phyloP scores from a whole-genome alignment of 92 coral and sea anemone genomes.

The Paragorgia papillata region DNA sequence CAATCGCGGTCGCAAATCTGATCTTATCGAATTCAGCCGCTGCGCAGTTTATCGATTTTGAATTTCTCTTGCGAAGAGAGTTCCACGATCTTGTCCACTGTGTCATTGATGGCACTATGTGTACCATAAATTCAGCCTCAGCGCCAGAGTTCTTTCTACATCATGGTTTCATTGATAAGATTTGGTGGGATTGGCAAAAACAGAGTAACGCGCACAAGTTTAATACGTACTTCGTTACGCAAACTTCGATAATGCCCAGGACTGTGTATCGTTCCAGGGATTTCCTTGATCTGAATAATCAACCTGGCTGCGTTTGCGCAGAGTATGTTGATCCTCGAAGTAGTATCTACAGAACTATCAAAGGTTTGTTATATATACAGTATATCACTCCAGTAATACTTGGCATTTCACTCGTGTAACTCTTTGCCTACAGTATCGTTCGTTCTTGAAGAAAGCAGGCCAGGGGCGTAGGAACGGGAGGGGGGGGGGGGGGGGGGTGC shows the following conservation, averaged over 20 bases:
- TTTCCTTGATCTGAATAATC: conserved; percentile 64
- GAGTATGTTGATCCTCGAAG: conserved; percentile 37
- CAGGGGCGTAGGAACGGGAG: too few relatives aligned
- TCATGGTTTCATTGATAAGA: conserved; percentile 81
- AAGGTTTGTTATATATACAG: conserved; percentile 27
- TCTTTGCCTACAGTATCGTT: too few relatives aligned
- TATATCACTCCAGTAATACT: too few relatives aligned
- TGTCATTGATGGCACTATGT: conserved; percentile 61
- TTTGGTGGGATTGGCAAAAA: conserved; percentile 80
- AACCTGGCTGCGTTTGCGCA: conserved; percentile 67
- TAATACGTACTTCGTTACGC: conserved; percentile 47
- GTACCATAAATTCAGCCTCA: conserved; percentile 35
- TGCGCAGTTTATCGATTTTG: conserved; percentile 48
- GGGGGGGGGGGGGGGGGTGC: too few relatives aligned
- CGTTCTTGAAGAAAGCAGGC: too few relatives aligned
- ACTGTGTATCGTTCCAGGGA: conserved; percentile 70
- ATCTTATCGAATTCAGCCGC: conserved; percentile 16
- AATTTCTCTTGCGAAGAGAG: conserved; percentile 32
- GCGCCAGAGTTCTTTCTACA: conserved; percentile 88
- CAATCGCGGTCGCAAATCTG: conserved; percentile 21
- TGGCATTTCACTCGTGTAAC: too few relatives aligned
- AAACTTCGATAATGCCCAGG: conserved; percentile 62
- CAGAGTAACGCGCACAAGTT: conserved; percentile 50
- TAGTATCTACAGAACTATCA: not conserved
- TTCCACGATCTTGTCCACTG: conserved; percentile 59